Evolutionary conservation across 2,888 invertebrate genomes (phyloP).

Genomic region (Hydropsyche betteni): DNA sequence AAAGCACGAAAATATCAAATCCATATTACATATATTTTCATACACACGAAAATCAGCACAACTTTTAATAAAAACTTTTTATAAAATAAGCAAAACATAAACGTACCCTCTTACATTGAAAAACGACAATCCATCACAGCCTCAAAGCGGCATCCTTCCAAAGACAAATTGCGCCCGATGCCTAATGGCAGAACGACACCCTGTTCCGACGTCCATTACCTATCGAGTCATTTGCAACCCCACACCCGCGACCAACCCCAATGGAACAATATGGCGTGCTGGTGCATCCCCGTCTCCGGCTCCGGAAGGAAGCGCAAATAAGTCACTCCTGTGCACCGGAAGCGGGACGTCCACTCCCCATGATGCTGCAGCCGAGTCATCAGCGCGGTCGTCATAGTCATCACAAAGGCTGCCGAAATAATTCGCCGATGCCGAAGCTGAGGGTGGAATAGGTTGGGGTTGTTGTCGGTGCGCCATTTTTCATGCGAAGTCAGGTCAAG

Average conservation of each 20-base stretch:
- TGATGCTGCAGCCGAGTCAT: constrained; percentile 21
- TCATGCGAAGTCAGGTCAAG: constrained; percentile 23
- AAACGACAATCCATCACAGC: constrained; percentile 1
- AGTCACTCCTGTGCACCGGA: constrained; percentile 48
- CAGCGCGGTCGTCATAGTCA: neutral
- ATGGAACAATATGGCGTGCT: constrained; percentile 46
- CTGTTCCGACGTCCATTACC: constrained; percentile 49
- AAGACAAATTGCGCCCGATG: constrained; percentile 40
- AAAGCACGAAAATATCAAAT: neutral
- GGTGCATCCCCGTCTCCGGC: constrained; percentile 41
- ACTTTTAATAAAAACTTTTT: neutral
- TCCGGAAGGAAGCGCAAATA: constrained; percentile 51
- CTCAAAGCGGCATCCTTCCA: constrained; percentile 23
- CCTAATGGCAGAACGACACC: constrained; percentile 43
- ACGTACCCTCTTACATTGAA: constrained; percentile 1
- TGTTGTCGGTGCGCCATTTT: neutral
- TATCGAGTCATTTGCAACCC: constrained; percentile 43
- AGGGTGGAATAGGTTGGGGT: neutral
- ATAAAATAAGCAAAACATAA: neutral
- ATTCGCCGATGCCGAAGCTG: neutral
- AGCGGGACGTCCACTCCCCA: constrained; percentile 38
- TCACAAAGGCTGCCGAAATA: neutral
- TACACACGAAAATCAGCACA: too few relatives aligned
- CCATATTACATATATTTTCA: too few relatives aligned
- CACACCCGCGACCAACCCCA: constrained; percentile 13